Evolutionary conservation across 2,797 vertebrate genomes (phyloP), one percentile per base, ranked within the genome.

Genomic region (Liasis olivaceus): DNA sequence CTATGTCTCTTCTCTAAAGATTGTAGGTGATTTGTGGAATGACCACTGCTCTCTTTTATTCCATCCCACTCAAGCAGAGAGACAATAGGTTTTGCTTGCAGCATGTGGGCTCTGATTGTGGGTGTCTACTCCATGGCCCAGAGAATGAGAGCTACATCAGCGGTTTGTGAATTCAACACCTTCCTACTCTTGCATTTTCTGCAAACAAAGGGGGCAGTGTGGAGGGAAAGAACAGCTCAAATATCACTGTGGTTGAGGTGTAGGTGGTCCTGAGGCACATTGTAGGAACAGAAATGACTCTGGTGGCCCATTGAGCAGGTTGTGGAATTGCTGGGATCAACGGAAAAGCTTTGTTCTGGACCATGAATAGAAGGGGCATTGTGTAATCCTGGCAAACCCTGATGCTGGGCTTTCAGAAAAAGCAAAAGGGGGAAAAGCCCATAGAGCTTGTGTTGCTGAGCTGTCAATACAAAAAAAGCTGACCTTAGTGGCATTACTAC

Each of bases 141-240:
- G 69, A 93, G 96, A 95, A 96, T 95, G 94, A 93, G 96, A 96
- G 94, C 13, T 60, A 93, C 93, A 64, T 93, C 95, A 91, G 94
- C 14, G 22, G 95, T 85, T 51, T 2, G 28, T 72, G 92, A 42
- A n/a, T 93, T 91, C 94, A 95, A 89, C 85, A 0, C 89, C 92
- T 94, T 96, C 96, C 97, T 96, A 95, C 96, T 97, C 94, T 90
- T 97, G 95, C 95, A 96, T 95, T 98, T 97, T 97, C 63, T 72
- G 92, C 4, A 84, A 96, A 98, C 98, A 98, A 97, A 97, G 97
- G 86, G 51, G 59, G 7, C 95, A 97, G 96, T 98, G 97, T 97
- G 91, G 42, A 85, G 94, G 28, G 85, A 94, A 97, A 97, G 92
- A 97, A 56, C 94, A 93, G 95, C 95, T 96, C 95, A 96, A 96